phyloP scores from a whole-genome alignment of 2,888 invertebrate species.

The Volucella zonaria region DNA sequence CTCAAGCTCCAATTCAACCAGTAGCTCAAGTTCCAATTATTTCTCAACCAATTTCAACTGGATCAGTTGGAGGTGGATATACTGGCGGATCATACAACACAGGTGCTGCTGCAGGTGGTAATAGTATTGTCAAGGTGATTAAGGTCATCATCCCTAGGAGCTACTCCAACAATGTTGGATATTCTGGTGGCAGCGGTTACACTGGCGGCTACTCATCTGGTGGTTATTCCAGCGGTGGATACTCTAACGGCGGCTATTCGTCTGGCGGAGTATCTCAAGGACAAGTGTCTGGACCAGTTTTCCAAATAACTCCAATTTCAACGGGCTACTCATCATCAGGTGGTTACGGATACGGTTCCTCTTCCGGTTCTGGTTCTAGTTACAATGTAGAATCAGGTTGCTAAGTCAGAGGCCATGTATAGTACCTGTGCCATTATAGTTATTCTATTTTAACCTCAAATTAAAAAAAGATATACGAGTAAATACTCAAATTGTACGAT shows the following conservation, averaged over 20 bases:
- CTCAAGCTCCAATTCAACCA: slow-evolving; percentile 27
- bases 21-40: slow-evolving; percentile 19
- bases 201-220: slow-evolving; percentile 28
- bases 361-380: slow-evolving; percentile 10
- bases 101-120: background rate
- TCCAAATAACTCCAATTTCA: slow-evolving; percentile 9
- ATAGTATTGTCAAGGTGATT: slow-evolving; percentile 46
- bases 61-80: slow-evolving; percentile 26
- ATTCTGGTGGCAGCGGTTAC: slow-evolving; percentile 35
- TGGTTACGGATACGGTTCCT: slow-evolving; percentile 38
- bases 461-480: too few species aligned
- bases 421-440: slow-evolving; percentile 23
- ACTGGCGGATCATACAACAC: slow-evolving; percentile 26
- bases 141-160: slow-evolving; percentile 56
- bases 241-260: slow-evolving; percentile 18
- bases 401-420: slow-evolving; percentile 9
- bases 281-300: slow-evolving; percentile 39
- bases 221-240: slow-evolving; percentile 17
- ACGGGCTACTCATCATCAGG: slow-evolving; percentile 28
- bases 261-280: slow-evolving; percentile 25
- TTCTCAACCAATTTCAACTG: slow-evolving; percentile 31
- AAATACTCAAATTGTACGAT: slow-evolving; percentile 22
- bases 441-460: slow-evolving; percentile 4
- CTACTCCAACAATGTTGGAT: slow-evolving; percentile 31
- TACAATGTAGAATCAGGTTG: slow-evolving; percentile 29